Evolutionary conservation across 1,140 invertebrate species (phyloP), one percentile per base, ranked within the genome.

Genomic region (Bombus waltoni): DNA sequence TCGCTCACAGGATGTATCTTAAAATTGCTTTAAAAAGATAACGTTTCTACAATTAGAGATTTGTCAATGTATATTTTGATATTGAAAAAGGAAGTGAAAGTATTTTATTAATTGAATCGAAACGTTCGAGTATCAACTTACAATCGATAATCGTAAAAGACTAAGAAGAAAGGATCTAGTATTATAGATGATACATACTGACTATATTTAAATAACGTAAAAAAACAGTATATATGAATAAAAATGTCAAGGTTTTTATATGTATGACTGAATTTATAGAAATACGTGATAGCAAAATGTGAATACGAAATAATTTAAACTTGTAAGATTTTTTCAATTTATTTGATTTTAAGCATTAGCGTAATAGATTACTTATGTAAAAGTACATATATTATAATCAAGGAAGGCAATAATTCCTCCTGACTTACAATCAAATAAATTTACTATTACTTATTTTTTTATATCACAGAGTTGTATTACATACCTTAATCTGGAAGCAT

Each of bases 401-500:
- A 83, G 62, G 35, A 85, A 85, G 79, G 38, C 71, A 75, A 77
- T 77, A 77, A 76, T 82, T 77, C 18, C 22, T 77, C 66, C 53
- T 85, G 38, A 81, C 15, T 81, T 82, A 82, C 66, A 77, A 83
- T 76, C 65, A 74, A 86, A 76, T 83, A 76, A 82, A 83, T 74
- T 81, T 81, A 47, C 66, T 83, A 83, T 76, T 83, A 86, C 71
- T 82, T 71, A 73, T 70, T 65, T 80, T 85, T 81, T 75, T 82
- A 86, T 86, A 86, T 83, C 73, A 83, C 80, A 71, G 73, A 62
- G 57, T 83, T 77, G 65, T 83, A 76, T 86, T 86, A 71, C 47
- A 71, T 71, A 81, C 77, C 76, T 79, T 84, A 84, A 80, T 38
- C 38, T 79, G 83, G 68, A 80, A 79, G 76, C 62, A 72, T 70